Evolutionary conservation across 1,140 invertebrate genomes (phyloP).

Genomic region (Drosophila busckii): DNA sequence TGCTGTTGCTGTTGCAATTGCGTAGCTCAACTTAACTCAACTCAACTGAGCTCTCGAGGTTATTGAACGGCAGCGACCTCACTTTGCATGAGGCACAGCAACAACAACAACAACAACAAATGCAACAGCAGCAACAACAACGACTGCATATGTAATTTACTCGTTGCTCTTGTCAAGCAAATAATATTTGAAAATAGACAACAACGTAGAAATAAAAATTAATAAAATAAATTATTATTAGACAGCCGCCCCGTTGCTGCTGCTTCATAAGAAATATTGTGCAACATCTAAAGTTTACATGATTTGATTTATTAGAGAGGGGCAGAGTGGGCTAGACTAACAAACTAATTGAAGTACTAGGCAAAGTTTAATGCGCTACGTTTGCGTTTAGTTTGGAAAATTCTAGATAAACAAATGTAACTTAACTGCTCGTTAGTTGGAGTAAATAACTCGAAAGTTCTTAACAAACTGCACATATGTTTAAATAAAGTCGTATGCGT

Average conservation of each 20-base stretch:
- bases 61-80: slow-evolving; percentile 78
- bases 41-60: slow-evolving; percentile 65
- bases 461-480: too few relatives aligned
- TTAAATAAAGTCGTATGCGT: too few relatives aligned
- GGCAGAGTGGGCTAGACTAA: too few relatives aligned
- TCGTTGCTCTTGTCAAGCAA: slow-evolving; percentile 60
- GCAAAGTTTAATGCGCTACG: too few relatives aligned
- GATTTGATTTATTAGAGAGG: too few relatives aligned
- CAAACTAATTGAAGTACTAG: too few relatives aligned
- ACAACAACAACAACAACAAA: slow-evolving; percentile 6
- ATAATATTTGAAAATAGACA: slow-evolving; percentile 65
- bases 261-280: slow-evolving; percentile 16
- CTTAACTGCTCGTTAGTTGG: too few relatives aligned
- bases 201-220: too few relatives aligned
- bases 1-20: slow-evolving; percentile 56
- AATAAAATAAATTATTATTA: slow-evolving; percentile 76
- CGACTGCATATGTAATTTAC: slow-evolving; percentile 53
- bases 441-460: too few relatives aligned
- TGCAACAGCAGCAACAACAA: slow-evolving; percentile 15
- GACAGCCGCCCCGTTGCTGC: slow-evolving; percentile 30
- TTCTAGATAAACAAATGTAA: too few relatives aligned
- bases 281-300: too few relatives aligned
- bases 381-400: too few relatives aligned
- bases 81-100: slow-evolving; percentile 62
- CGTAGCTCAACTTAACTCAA: slow-evolving; percentile 61